Conservation (phyloP, 53 echinoderm and acorn worm genomes). For the Paelopatides confundens region DNA sequence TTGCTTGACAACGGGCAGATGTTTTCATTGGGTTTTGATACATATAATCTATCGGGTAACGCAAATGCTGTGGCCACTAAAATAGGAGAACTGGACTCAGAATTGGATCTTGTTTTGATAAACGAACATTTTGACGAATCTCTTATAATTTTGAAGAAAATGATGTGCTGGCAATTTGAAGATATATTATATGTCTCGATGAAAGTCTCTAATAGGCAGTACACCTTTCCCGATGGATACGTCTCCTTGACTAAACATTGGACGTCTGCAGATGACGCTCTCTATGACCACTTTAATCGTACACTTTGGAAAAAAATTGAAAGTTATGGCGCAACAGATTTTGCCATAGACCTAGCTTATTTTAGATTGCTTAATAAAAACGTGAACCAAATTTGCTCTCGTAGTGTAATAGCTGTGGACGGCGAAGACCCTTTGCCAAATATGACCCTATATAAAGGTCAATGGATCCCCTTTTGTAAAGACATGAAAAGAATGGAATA, state of each 20-base stretch:
- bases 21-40: conserved; percentile 75
- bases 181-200: conserved; percentile 68
- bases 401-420: no score
- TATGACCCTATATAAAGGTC: no score
- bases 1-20: conserved; percentile 69
- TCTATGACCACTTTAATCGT: conserved; percentile 64
- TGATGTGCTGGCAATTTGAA: conserved; percentile 69
- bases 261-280: conserved; percentile 41
- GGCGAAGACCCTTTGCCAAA: no score
- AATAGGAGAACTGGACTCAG: conserved; percentile 48
- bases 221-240: neutral
- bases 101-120: conserved; percentile 73
- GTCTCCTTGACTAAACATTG: conserved; percentile 39
- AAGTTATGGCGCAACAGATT: conserved; percentile 24
- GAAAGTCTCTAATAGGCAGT: conserved; percentile 39
- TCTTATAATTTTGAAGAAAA: conserved; percentile 57
- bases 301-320: conserved; percentile 58
- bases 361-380: neutral
- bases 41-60: no score
- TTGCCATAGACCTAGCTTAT: neutral
- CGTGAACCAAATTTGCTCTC: no score
- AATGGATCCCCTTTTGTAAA: no score
- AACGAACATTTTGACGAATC: conserved; percentile 81
- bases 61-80: no score
- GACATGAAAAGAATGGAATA: no score